Base-by-base conservation (phyloP, 2,888 invertebrate genomes). In the Scaeva pyrastri region DNA sequence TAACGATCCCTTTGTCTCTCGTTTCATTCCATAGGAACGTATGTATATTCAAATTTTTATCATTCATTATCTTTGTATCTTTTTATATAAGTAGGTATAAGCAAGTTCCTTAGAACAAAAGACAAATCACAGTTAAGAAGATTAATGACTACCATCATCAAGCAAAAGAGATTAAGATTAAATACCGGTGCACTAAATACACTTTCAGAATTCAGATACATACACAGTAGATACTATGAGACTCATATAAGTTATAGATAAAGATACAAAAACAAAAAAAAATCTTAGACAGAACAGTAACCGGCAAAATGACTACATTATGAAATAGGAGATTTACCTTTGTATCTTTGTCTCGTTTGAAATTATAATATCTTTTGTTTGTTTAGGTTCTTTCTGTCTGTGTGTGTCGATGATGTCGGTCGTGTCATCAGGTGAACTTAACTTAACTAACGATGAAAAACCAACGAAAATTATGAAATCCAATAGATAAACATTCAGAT, bases 61-160 rank as follows among this genome's bases (percentile, higher is more conserved):
- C 23, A 26, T 52, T 52, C 23, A 26, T 14, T 23, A n/a, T 52
- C 21, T 52, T 14, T 1, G 6, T 1, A n/a, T n/a, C n/a, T n/a
- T n/a, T n/a, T 2, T 2, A 19, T 11, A 6, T 19, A 2, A 7
- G 39, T 12, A 10, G 39, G 12, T 19, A 11, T 16, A 10, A n/a
- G n/a, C 21, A 23, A 52, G 23, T n/a, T 16, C 60, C 60, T 10
- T 45, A 62, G 45, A 72, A 72, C 66, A 79, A 72, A 72, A 73
- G 71, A 58, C 60, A 72, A 75, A 68, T 72, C 72, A 72, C 72
- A 79, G 64, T 79, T 79, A 72, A 64, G 36, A 71, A 71, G 64
- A 78, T 78, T 64, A 78, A 78, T 78, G 72, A 36, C 48, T 64
- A 21, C 56, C 23, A 58, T 41, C 60, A 41, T 60, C 60, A 52